These are phyloP conservation scores for Eutolmus rufibarbis DNA, from an alignment of 2,888 invertebrate genomes.

Conservation along the genomic window DNA sequence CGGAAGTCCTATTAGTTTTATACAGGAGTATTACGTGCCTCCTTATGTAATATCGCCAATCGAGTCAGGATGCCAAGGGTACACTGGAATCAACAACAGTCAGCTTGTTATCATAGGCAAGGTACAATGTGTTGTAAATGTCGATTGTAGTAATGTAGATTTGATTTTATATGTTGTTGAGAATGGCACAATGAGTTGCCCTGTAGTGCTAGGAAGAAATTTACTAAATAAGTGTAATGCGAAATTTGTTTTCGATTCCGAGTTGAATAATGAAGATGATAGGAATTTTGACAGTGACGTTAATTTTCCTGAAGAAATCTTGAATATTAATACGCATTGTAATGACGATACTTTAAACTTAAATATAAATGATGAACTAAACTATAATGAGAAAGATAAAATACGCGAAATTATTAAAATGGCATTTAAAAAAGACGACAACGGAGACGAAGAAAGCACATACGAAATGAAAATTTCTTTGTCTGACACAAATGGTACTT, in stretches of 20 bases:
- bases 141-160: neutral
- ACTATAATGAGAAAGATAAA: too few relatives aligned
- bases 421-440: neutral
- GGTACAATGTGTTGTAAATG: conserved; percentile 5
- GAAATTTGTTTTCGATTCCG: neutral
- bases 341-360: too few relatives aligned
- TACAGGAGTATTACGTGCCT: neutral
- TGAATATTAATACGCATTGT: neutral
- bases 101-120: neutral
- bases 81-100: conserved; percentile 21
- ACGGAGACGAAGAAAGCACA: neutral
- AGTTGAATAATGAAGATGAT: neutral
- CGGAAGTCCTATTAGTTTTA: neutral
- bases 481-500: neutral
- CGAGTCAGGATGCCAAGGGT: neutral
- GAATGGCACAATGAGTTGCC: neutral
- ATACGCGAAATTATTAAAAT: too few relatives aligned
- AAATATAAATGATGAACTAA: too few relatives aligned
- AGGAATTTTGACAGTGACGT: neutral
- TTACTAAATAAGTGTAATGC: conserved; percentile 17
- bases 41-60: neutral
- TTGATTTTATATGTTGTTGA: neutral
- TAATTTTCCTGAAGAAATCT: neutral
- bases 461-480: neutral
- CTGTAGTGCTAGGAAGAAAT: conserved; percentile 7